These are phyloP conservation scores for Myripristis murdjan DNA, from an alignment of 2,797 vertebrate species.

Conservation along the genomic window DNA sequence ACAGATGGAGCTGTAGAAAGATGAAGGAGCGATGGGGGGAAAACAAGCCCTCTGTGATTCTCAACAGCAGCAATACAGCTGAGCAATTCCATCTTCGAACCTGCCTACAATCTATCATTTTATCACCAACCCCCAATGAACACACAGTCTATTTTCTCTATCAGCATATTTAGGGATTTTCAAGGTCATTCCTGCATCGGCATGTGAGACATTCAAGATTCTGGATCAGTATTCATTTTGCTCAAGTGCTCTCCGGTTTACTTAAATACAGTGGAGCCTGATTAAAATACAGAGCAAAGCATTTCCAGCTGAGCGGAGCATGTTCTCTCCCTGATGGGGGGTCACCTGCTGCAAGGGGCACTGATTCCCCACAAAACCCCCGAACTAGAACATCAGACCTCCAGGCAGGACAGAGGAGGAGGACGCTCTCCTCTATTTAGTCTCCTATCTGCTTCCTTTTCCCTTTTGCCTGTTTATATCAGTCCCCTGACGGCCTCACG, in stretches of 20 bases:
- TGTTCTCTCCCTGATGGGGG: slow-evolving; percentile 2
- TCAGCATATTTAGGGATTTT: slow-evolving; percentile 68
- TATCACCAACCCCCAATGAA: slow-evolving; percentile 60
- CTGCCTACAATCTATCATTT: slow-evolving; percentile 72
- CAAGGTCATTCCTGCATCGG: slow-evolving; percentile 55
- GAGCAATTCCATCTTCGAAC: slow-evolving; percentile 65
- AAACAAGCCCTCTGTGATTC: slow-evolving; percentile 62
- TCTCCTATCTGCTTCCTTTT: slow-evolving; percentile 22
- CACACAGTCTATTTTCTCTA: slow-evolving; percentile 60
- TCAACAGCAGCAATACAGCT: slow-evolving; percentile 53
- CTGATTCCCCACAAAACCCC: neutral
- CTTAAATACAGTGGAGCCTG: slow-evolving; percentile 17
- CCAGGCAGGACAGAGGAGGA: too few species aligned
- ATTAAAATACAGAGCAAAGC: slow-evolving; percentile 27
- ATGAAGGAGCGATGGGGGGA: slow-evolving; percentile 51
- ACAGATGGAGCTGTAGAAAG: slow-evolving; percentile 63
- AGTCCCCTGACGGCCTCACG: slow-evolving; percentile 41
- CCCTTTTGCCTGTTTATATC: slow-evolving; percentile 50
- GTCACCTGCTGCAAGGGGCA: neutral
- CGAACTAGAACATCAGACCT: slow-evolving; percentile 17
- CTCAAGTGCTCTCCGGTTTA: slow-evolving; percentile 31
- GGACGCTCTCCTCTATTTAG: slow-evolving; percentile 19
- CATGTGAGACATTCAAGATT: slow-evolving; percentile 50
- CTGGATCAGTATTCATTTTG: slow-evolving; percentile 34
- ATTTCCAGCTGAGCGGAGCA: slow-evolving; percentile 1